Evolutionary conservation across 2,888 invertebrate species (phyloP), one percentile per base, ranked within the genome.

Genomic region (Iphiclides podalirius): DNA sequence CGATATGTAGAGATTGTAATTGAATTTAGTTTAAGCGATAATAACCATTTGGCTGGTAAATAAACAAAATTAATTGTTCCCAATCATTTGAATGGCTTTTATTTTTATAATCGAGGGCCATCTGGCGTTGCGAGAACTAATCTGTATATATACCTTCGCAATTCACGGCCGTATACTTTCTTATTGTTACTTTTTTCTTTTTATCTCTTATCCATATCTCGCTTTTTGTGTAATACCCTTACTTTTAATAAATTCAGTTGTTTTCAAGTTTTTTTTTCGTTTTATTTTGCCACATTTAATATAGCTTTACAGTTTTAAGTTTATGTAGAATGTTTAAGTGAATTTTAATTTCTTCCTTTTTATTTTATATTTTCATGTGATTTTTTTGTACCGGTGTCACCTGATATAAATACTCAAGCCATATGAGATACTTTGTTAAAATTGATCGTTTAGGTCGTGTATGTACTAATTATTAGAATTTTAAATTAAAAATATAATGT

Each of bases 201-300:
- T 55, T 60, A 53, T 57, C 57, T 58, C 57, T 64, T 66, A 64
- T 47, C 53, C 34, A 6, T 54, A 53, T 63, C 67, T 64, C 52
- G 63, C 64, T 66, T 68, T 55, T 61, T 67, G 64, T 74, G 71
- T 75, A 69, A 54, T 69, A 63, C 62, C 66, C 60, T 49, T 60
- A 64, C 66, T 63, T 64, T 60, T 58, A 79, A 76, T 78, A 76
- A 80, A 79, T 66, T 66, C 68, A 70, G 31, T 78, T 79, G 77
- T 76, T 77, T 79, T 72, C 60, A 70, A 64, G 59, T 4, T 66
- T 71, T 57, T 47, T 46, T 61, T 68, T 63, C 58, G 60, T 72
- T 70, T 70, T 55, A 58, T 60, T 64, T 55, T 57, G 34, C 28
- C 15, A 20, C 15, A 2, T 12, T 26, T 33, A 13, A 20, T 37